Percentiles rank a stretch among this genome's conserved stretches.
Conservation (phyloP, 2,113 vertebrate species). For the Dipodomys spectabilis region DNA sequence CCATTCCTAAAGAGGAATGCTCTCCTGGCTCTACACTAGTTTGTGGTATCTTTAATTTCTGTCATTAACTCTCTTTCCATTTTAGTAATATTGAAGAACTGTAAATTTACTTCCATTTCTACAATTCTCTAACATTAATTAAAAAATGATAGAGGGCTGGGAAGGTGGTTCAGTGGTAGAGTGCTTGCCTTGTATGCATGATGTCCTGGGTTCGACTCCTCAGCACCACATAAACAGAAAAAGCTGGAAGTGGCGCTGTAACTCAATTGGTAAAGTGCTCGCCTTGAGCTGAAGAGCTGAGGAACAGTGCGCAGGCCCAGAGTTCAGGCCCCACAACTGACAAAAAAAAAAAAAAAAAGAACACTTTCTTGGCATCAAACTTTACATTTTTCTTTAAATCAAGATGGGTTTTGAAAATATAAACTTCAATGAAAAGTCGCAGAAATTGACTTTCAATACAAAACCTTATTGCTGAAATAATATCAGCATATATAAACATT, state of each 20-base stretch:
- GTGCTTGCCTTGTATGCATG: no score
- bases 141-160: not conserved
- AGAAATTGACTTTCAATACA: conserved; percentile 16
- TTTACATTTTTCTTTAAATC: not conserved
- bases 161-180: no score
- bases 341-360: no score
- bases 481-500: not conserved
- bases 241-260: no score
- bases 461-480: not conserved
- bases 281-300: no score
- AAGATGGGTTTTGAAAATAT: not conserved
- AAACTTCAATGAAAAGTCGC: not conserved
- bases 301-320: no score
- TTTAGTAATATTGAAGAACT: not conserved
- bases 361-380: no score
- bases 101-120: not conserved
- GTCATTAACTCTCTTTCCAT: not conserved
- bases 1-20: not conserved
- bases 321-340: no score
- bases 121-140: not conserved
- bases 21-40: not conserved
- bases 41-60: not conserved
- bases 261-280: no score
- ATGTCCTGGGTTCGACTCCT: no score
- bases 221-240: no score